These are phyloP conservation scores for Tauraco hartlaubi DNA, from an alignment of 2,797 vertebrate species.

Conservation along the genomic window DNA sequence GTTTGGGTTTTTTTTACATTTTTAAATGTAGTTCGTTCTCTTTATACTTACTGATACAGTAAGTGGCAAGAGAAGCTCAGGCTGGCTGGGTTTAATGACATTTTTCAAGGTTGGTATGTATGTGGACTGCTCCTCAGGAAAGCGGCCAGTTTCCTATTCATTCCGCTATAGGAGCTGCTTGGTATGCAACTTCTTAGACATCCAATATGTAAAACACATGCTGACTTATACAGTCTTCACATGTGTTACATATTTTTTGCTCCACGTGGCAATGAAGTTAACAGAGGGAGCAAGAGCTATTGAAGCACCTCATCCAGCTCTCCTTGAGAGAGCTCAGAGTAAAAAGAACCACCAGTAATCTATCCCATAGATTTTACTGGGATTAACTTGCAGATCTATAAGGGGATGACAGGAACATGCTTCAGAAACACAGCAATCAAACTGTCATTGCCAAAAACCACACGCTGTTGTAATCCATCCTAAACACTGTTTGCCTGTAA, in stretches of 20 bases:
- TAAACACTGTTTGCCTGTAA: not conserved
- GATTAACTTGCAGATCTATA: not conserved
- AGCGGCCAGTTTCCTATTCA: slow-evolving; percentile 4
- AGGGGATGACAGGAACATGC: not conserved
- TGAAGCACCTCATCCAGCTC: slow-evolving; percentile 11
- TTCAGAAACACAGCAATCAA: not conserved
- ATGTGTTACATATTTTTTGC: slow-evolving; percentile 37
- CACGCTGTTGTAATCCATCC: not conserved
- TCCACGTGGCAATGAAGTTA: slow-evolving; percentile 70
- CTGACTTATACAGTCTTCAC: slow-evolving; percentile 31
- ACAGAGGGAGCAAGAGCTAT: not conserved
- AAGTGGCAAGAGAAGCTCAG: not conserved
- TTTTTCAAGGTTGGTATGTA: not conserved
- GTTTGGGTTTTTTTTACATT: too few relatives aligned
- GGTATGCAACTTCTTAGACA: slow-evolving; percentile 26
- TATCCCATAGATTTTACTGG: not conserved
- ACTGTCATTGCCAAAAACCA: not conserved
- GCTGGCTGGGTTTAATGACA: not conserved
- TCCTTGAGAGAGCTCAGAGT: not conserved
- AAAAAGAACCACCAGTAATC: not conserved
- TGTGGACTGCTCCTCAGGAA: not conserved
- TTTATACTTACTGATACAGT: not conserved
- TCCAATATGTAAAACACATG: slow-evolving; percentile 58
- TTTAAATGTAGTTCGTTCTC: not conserved
- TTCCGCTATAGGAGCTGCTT: slow-evolving; percentile 20